Conservation (phyloP, 2,888 invertebrate species). For the Esperia sulphurella region DNA sequence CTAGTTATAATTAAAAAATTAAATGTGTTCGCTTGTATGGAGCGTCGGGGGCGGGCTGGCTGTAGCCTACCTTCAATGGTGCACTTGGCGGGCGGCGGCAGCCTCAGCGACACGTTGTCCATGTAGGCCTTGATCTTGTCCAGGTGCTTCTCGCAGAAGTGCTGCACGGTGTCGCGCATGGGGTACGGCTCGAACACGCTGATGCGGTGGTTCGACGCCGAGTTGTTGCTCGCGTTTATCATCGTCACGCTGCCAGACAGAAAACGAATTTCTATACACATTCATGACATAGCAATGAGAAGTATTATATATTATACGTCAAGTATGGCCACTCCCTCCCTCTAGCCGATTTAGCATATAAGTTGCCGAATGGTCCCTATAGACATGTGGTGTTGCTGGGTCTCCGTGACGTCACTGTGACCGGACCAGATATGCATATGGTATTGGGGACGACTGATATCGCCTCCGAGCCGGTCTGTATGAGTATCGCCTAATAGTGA, state of each 20-base stretch:
- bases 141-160: slow-evolving; percentile 97
- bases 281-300: too few relatives aligned
- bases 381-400: slow-evolving; percentile 88
- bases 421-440: neutral
- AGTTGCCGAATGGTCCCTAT: too few relatives aligned
- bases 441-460: too few relatives aligned
- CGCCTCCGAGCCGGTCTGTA: too few relatives aligned
- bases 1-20: too few relatives aligned
- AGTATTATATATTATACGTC: too few relatives aligned
- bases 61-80: slow-evolving; percentile 89
- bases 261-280: too few relatives aligned
- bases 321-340: too few relatives aligned
- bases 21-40: too few relatives aligned
- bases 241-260: slow-evolving; percentile 79
- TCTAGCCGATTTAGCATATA: too few relatives aligned
- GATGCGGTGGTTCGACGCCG: slow-evolving; percentile 72
- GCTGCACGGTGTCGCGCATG: slow-evolving; percentile 95
- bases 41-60: too few relatives aligned
- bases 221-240: slow-evolving; percentile 71
- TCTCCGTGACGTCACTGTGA: neutral
- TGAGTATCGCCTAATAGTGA: too few relatives aligned
- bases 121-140: slow-evolving; percentile 95
- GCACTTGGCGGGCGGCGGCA: slow-evolving; percentile 95
- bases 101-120: slow-evolving; percentile 89
- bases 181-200: slow-evolving; percentile 94